Conservation (phyloP, 2,113 vertebrate species). For the Petroica traversi region DNA sequence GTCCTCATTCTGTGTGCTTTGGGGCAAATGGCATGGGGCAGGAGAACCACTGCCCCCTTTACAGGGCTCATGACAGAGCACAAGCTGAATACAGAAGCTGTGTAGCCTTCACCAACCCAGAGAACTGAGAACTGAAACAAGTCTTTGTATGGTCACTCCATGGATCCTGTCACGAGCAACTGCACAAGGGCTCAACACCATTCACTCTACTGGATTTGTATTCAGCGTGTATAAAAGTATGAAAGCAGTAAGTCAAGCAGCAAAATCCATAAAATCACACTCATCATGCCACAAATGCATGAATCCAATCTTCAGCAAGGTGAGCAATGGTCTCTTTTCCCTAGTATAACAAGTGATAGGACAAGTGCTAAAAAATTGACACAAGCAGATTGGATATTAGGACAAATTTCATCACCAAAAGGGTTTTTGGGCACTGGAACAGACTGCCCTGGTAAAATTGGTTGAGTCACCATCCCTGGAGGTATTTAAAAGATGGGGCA, state of each 20-base stretch:
- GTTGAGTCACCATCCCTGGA: not conserved
- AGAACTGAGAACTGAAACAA: not conserved
- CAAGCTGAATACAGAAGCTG: not conserved
- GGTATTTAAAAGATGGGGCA: not conserved
- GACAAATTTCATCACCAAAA: not conserved
- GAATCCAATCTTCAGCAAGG: not conserved
- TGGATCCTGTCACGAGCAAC: not conserved
- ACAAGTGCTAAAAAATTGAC: not conserved
- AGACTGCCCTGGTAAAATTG: not conserved
- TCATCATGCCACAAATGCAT: not conserved
- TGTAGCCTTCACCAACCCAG: fast-evolving
- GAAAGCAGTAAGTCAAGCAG: not conserved
- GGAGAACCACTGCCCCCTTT: not conserved
- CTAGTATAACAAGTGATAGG: not conserved
- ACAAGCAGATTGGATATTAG: not conserved
- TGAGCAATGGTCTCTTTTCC: not conserved
- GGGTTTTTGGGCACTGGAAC: not conserved
- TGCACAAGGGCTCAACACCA: not conserved
- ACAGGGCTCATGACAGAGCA: not conserved
- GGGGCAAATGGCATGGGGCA: not conserved
- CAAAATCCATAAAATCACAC: not conserved
- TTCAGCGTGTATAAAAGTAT: not conserved
- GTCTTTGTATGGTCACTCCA: not conserved
- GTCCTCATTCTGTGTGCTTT: not conserved
- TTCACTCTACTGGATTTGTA: not conserved